These are phyloP conservation scores for Drosophila vallismaia DNA, from an alignment of 2,888 invertebrate genomes.

Conservation along the genomic window DNA sequence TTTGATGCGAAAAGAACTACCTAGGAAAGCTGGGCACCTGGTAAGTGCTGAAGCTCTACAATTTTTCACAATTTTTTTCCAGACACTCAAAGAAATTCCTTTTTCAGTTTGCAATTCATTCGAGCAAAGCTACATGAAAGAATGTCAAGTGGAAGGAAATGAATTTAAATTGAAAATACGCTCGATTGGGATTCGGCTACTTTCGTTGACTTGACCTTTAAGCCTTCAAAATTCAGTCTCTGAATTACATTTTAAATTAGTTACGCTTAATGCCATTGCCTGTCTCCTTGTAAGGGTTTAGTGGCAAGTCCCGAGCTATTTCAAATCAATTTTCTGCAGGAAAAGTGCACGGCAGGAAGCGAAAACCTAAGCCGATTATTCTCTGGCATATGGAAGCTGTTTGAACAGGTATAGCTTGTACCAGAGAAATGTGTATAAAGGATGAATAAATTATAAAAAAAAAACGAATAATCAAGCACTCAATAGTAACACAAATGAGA, in stretches of 20 bases:
- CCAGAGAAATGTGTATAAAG: background rate
- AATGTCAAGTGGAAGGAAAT: constrained; percentile 14
- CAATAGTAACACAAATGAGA: too few species aligned
- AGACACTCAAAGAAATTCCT: constrained; percentile 1
- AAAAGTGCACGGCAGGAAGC: constrained; percentile 53
- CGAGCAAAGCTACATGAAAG: constrained; percentile 10
- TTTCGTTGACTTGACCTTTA: constrained; percentile 5
- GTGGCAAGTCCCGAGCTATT: constrained; percentile 34
- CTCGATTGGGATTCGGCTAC: constrained; percentile 20
- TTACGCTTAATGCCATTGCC: constrained; percentile 22
- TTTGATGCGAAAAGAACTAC: constrained; percentile 10
- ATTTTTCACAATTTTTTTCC: constrained; percentile 8
- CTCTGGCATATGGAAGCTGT: constrained; percentile 36
- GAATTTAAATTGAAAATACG: constrained; percentile 13
- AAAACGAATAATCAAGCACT: constrained; percentile 1
- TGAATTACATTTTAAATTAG: constrained; percentile 25
- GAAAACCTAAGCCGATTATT: constrained; percentile 61
- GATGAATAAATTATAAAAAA: constrained; percentile 1
- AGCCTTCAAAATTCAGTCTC: background rate
- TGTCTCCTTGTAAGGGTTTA: constrained; percentile 23
- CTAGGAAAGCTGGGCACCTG: constrained; percentile 24
- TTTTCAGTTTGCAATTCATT: background rate
- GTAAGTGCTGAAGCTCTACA: constrained; percentile 8
- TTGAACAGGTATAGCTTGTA: constrained; percentile 7
- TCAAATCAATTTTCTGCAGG: constrained; percentile 42